These are phyloP conservation scores for Trypoxylon attenuatum DNA, from an alignment of 2,888 invertebrate species.

Conservation along the genomic window DNA sequence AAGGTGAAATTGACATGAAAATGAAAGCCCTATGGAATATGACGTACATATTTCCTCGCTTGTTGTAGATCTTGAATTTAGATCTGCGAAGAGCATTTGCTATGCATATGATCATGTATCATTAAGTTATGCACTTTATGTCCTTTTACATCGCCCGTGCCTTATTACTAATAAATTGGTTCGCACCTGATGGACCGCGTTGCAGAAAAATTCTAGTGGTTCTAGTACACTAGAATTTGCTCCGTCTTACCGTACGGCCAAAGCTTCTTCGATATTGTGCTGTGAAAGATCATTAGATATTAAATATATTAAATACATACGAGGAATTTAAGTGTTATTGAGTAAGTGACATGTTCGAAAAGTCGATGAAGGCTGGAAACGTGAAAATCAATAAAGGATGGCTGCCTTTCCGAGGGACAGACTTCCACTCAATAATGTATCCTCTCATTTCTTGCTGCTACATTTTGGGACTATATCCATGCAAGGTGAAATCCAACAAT, in stretches of 20 bases:
- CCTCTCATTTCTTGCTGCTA: constrained; percentile 44
- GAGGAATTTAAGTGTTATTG: too few relatives aligned
- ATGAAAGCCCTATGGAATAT: too few relatives aligned
- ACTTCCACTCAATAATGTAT: constrained; percentile 54
- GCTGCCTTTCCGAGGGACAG: constrained; percentile 40
- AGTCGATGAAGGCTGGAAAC: neutral
- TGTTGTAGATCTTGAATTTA: too few relatives aligned
- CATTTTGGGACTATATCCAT: constrained; percentile 57
- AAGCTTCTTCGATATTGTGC: too few relatives aligned
- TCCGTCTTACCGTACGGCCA: too few relatives aligned
- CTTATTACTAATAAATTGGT: constrained; percentile 19
- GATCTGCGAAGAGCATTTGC: too few relatives aligned
- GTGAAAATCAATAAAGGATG: constrained; percentile 28
- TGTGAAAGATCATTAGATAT: too few relatives aligned
- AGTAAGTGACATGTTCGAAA: neutral
- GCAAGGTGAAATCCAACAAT: constrained; percentile 27
- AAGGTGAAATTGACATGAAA: too few relatives aligned
- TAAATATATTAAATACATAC: too few relatives aligned
- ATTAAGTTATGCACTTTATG: constrained; percentile 20
- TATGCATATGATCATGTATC: constrained; percentile 9
- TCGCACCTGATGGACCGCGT: neutral
- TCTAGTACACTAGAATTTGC: too few relatives aligned
- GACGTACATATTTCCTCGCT: too few relatives aligned
- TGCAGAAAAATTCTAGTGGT: constrained; percentile 11
- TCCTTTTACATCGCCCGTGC: constrained; percentile 32